phyloP scores from a whole-genome alignment of 2,888 invertebrate species.

The Calameuta pallipes region DNA sequence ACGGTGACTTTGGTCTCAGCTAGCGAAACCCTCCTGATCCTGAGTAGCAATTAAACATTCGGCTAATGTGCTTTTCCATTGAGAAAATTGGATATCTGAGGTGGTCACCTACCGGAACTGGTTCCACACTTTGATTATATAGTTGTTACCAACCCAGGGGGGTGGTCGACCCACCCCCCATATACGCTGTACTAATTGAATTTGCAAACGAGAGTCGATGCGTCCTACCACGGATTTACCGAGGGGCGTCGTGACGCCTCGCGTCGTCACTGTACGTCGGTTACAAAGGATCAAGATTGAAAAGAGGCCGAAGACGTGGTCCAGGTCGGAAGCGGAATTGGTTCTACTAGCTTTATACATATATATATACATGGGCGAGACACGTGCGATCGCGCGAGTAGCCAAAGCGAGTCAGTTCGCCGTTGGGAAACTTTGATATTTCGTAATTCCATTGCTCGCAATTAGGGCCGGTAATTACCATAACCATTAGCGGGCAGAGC shows the following conservation, averaged over 20 bases:
- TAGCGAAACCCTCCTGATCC: slow-evolving; percentile 50
- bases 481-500: slow-evolving; percentile 62
- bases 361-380: neutral
- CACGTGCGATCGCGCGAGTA: slow-evolving; percentile 7
- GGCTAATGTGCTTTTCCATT: slow-evolving; percentile 62
- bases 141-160: neutral
- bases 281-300: neutral
- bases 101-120: slow-evolving; percentile 21
- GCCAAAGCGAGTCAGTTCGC: slow-evolving; percentile 21
- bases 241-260: neutral
- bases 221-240: neutral
- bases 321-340: neutral
- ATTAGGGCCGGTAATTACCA: slow-evolving; percentile 66
- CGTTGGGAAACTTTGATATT: slow-evolving; percentile 61
- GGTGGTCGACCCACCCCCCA: neutral
- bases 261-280: neutral
- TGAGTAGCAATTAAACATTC: slow-evolving; percentile 61
- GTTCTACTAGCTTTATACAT: neutral
- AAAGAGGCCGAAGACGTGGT: neutral
- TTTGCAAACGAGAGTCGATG: slow-evolving; percentile 31
- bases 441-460: slow-evolving; percentile 66
- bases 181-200: slow-evolving; percentile 50
- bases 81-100: slow-evolving; percentile 61
- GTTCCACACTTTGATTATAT: neutral
- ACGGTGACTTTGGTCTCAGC: slow-evolving; percentile 8